These are phyloP conservation scores for Cuniculus paca DNA, from an alignment of 2,797 vertebrate genomes.

Conservation along the genomic window DNA sequence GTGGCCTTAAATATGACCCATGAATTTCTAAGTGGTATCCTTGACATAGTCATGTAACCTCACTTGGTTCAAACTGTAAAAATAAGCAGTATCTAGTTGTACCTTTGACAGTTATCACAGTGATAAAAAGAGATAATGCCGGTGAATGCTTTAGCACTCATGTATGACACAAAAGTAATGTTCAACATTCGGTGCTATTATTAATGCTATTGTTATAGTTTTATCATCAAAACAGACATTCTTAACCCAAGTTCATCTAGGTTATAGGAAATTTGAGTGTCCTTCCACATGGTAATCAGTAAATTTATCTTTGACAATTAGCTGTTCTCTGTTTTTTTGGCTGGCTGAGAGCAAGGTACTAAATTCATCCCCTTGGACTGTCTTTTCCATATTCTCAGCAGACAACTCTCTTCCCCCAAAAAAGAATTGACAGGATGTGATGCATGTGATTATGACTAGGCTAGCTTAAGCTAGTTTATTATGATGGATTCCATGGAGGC, in stretches of 20 bases:
- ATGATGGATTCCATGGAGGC: constrained; percentile 48
- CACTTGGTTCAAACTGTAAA: background rate
- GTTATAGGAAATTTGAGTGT: background rate
- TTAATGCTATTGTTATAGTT: background rate
- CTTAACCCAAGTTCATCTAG: background rate
- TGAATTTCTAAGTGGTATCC: background rate
- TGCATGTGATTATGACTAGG: background rate
- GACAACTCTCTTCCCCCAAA: background rate
- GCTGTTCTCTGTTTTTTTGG: background rate
- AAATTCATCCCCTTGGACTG: background rate
- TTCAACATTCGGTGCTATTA: background rate
- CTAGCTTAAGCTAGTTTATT: constrained; percentile 71
- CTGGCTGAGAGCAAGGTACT: background rate
- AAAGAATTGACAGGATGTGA: background rate
- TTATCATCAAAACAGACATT: background rate
- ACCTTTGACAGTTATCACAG: background rate
- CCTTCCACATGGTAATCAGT: background rate
- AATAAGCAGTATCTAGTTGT: background rate
- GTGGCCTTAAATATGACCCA: background rate
- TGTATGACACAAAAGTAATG: background rate
- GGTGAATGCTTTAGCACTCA: background rate
- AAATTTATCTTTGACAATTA: background rate
- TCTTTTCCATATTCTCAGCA: background rate
- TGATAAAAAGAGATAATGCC: background rate
- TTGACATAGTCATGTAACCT: background rate